Conservation (phyloP, 2,113 vertebrate species). For the Apeltes quadracus region DNA sequence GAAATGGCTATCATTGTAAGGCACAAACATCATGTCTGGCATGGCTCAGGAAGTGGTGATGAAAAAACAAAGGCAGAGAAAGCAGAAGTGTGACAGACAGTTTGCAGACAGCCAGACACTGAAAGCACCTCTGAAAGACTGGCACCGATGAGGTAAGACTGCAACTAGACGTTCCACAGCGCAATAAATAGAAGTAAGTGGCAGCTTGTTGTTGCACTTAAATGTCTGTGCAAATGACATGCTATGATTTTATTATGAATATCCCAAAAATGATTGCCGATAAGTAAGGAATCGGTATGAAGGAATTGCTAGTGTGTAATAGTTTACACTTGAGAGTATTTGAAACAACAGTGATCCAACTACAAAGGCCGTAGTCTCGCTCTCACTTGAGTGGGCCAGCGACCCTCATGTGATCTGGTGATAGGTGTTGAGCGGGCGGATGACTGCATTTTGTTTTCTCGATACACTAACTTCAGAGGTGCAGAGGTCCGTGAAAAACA, state of each 20-base stretch:
- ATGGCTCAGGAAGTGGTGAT: conserved; percentile 75
- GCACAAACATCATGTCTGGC: conserved; percentile 24
- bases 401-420: not conserved
- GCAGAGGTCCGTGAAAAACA: not conserved
- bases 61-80: conserved; percentile 63
- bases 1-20: not conserved
- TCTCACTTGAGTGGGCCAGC: not conserved
- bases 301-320: not conserved
- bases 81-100: conserved; percentile 70
- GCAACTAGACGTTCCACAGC: not conserved
- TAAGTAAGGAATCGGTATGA: not conserved
- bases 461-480: not conserved
- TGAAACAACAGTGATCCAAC: not conserved
- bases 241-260: not conserved
- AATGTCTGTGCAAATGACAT: not conserved
- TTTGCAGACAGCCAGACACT: conserved; percentile 29
- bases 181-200: not conserved
- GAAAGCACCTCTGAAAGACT: not conserved
- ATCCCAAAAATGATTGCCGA: not conserved
- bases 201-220: not conserved
- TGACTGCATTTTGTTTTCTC: no score
- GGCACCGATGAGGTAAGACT: conserved; percentile 56
- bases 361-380: not conserved
- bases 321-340: not conserved
- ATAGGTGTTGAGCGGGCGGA: not conserved